Percentiles rank a stretch among this genome's conserved stretches.
Evolutionary conservation across 2,888 invertebrate genomes (phyloP).

Genomic region (Lumbricus terrestris): DNA sequence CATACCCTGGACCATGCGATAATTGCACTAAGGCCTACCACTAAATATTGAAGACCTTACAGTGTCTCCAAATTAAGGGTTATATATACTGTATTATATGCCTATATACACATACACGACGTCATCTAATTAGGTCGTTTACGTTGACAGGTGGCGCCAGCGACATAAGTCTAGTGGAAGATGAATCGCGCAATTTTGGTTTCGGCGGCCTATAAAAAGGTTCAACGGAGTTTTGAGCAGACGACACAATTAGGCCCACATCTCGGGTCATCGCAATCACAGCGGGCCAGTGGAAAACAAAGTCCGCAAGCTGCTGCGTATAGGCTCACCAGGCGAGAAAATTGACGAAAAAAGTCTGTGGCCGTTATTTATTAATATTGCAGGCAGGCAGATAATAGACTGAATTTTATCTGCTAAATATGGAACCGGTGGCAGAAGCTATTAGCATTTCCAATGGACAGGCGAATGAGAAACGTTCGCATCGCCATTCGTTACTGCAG

Average conservation of each 20-base stretch:
- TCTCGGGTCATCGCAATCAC: background rate
- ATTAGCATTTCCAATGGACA: background rate
- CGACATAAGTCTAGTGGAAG: background rate
- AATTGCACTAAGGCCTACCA: too few species aligned
- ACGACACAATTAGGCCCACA: background rate
- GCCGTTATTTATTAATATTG: background rate
- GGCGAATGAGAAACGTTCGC: background rate
- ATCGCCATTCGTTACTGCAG: slow-evolving; percentile 44
- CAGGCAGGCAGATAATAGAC: too few species aligned
- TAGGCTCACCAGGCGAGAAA: background rate
- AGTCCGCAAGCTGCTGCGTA: background rate
- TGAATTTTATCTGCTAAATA: background rate
- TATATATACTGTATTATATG: too few species aligned
- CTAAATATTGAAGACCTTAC: too few species aligned
- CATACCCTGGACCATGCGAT: too few species aligned
- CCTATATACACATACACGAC: background rate
- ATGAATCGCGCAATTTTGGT: background rate
- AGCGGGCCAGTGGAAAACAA: background rate
- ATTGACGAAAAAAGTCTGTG: background rate
- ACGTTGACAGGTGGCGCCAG: background rate
- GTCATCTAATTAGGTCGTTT: background rate
- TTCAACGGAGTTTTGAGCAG: background rate
- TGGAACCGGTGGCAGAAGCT: background rate
- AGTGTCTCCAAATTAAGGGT: too few species aligned
- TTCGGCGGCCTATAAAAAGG: background rate